Evolutionary conservation across 2,113 vertebrate species (phyloP).

Genomic region (Copsychus sechellarum): DNA sequence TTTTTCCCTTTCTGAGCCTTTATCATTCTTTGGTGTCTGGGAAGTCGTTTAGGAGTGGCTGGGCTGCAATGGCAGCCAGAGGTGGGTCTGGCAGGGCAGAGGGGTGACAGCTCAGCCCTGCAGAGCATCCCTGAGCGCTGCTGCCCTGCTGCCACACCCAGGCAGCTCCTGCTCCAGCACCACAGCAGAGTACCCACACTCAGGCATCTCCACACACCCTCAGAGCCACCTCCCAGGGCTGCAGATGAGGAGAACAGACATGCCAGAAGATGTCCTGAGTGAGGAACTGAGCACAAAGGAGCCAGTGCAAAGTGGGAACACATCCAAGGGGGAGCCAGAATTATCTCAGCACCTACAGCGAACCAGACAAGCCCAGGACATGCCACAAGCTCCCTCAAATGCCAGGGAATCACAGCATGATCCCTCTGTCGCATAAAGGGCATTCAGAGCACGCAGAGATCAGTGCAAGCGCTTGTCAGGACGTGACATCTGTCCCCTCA

Average conservation of each 20-base stretch:
- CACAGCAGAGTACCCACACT: background rate
- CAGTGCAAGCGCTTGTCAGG: background rate
- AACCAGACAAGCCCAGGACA: background rate
- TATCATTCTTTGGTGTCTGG: background rate
- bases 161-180: slow-evolving; percentile 9
- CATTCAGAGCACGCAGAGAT: background rate
- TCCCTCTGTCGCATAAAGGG: background rate
- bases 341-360: background rate
- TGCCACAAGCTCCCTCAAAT: background rate
- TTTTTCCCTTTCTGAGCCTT: background rate
- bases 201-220: background rate
- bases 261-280: background rate
- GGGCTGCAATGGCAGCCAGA: background rate
- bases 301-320: background rate
- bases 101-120: background rate
- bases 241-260: background rate
- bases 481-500: background rate
- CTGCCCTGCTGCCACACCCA: background rate
- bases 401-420: background rate
- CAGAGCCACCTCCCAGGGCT: background rate
- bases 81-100: background rate
- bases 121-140: background rate
- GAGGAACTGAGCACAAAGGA: background rate
- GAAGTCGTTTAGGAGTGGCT: background rate
- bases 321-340: background rate